Conservation (phyloP, 2,113 vertebrate genomes). For the Carassius gibelio region DNA sequence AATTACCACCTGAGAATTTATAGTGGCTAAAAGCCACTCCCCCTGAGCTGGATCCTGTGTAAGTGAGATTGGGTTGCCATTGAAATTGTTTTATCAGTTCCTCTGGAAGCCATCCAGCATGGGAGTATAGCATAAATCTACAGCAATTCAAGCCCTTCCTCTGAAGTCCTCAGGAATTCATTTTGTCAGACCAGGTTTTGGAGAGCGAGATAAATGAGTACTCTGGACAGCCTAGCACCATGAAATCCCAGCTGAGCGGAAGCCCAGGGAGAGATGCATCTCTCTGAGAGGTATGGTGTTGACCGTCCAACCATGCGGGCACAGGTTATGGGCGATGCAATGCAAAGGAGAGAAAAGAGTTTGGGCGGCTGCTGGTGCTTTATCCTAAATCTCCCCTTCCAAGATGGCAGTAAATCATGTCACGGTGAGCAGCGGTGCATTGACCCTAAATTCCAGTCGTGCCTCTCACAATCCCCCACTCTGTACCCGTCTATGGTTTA, state of each 20-base stretch:
- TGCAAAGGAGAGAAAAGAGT: conserved; percentile 44
- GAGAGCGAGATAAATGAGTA: conserved; percentile 59
- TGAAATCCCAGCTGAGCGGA: conserved; percentile 5
- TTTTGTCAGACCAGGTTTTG: conserved; percentile 58
- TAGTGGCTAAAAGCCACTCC: conserved; percentile 56
- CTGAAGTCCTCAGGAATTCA: conserved; percentile 58
- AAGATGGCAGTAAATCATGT: conserved; percentile 50
- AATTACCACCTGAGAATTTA: conserved; percentile 61
- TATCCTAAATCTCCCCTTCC: conserved; percentile 49
- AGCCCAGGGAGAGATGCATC: neutral
- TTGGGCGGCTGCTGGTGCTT: conserved; percentile 54
- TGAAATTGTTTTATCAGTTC: conserved; percentile 66
- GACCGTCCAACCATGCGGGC: neutral
- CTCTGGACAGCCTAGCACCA: conserved; percentile 44
- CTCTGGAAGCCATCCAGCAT: conserved; percentile 59
- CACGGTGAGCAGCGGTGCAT: conserved; percentile 42
- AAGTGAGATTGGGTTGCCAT: conserved; percentile 62
- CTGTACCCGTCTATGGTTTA: neutral
- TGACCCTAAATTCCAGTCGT: conserved; percentile 39
- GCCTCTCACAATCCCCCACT: conserved; percentile 30
- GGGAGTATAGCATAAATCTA: conserved; percentile 60
- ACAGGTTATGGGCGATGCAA: conserved; percentile 50
- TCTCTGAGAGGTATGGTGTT: neutral
- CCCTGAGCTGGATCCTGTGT: conserved; percentile 50
- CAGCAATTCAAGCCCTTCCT: conserved; percentile 56